Evolutionary conservation across 2,888 invertebrate species (phyloP).

Genomic region (Dendrolimus pini): DNA sequence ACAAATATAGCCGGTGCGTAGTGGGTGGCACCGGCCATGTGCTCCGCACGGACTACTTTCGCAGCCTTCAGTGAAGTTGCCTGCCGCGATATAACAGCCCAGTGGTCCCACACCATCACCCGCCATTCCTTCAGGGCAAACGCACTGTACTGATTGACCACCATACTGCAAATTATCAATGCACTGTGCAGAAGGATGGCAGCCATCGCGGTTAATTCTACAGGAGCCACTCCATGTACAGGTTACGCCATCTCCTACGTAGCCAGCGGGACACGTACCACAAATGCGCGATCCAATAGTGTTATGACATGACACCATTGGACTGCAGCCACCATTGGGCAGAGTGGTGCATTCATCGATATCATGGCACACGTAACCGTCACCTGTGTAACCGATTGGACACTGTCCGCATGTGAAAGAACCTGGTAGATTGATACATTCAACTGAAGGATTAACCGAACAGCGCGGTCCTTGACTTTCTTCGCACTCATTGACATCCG

Average conservation of each 20-base stretch:
- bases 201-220: slow-evolving; percentile 87
- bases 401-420: slow-evolving; percentile 93
- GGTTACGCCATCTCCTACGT: slow-evolving; percentile 86
- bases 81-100: slow-evolving; percentile 79
- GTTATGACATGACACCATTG: slow-evolving; percentile 91
- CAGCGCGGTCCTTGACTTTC: slow-evolving; percentile 80
- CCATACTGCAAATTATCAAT: slow-evolving; percentile 70
- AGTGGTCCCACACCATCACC: slow-evolving; percentile 87
- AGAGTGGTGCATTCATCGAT: slow-evolving; percentile 90
- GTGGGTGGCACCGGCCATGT: slow-evolving; percentile 77
- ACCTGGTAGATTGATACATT: slow-evolving; percentile 94
- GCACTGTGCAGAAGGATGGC: slow-evolving; percentile 89
- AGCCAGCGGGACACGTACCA: slow-evolving; percentile 92
- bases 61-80: slow-evolving; percentile 60
- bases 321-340: slow-evolving; percentile 95
- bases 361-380: slow-evolving; percentile 90
- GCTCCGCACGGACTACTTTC: slow-evolving; percentile 69
- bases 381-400: slow-evolving; percentile 90
- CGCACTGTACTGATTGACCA: slow-evolving; percentile 80
- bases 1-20: slow-evolving; percentile 69
- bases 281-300: slow-evolving; percentile 91
- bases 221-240: slow-evolving; percentile 85
- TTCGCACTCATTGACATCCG: slow-evolving; percentile 94
- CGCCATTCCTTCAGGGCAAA: slow-evolving; percentile 85
- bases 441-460: slow-evolving; percentile 86